A percentile compares a stretch with the other conserved stretches of the same genome.
These are phyloP conservation scores for Cyanistes caeruleus DNA, from an alignment of 2,113 vertebrate genomes.

Conservation along the genomic window DNA sequence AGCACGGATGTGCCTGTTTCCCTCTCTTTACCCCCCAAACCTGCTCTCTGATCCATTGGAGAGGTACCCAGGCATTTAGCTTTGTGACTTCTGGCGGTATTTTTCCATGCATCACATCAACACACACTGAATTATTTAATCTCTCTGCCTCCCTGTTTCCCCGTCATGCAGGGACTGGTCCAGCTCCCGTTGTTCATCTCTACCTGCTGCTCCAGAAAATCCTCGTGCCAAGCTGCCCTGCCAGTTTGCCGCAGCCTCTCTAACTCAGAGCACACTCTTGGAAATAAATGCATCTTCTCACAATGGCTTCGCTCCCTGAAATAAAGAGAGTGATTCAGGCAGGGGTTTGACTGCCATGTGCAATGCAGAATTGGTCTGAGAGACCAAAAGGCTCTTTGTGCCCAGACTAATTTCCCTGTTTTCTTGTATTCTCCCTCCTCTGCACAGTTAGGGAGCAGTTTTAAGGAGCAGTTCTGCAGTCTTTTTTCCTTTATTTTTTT, in stretches of 20 bases:
- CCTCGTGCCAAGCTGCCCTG: constrained; percentile 34
- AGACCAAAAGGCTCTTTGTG: constrained; percentile 46
- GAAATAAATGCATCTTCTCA: constrained; percentile 48
- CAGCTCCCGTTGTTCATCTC: constrained; percentile 41
- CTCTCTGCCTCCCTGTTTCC: constrained; percentile 1
- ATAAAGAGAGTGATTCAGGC: constrained; percentile 54
- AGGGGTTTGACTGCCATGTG: constrained; percentile 46
- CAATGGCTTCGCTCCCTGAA: constrained; percentile 68
- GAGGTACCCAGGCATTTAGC: neutral
- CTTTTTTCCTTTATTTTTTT: neutral
- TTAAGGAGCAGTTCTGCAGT: neutral
- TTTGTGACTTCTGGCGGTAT: neutral
- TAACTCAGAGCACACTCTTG: constrained; percentile 12
- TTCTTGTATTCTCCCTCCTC: neutral
- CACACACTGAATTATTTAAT: constrained; percentile 37
- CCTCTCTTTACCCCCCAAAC: neutral
- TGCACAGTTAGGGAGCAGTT: neutral
- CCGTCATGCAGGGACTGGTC: neutral
- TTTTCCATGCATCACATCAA: neutral
- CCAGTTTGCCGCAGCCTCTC: constrained; percentile 3
- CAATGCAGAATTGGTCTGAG: constrained; percentile 28
- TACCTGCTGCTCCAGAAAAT: constrained; percentile 64
- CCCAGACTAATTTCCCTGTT: constrained; percentile 2
- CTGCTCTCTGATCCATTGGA: neutral
- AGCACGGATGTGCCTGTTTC: neutral